phyloP scores from a whole-genome alignment of 2,113 vertebrate genomes.

The Chionomys nivalis region DNA sequence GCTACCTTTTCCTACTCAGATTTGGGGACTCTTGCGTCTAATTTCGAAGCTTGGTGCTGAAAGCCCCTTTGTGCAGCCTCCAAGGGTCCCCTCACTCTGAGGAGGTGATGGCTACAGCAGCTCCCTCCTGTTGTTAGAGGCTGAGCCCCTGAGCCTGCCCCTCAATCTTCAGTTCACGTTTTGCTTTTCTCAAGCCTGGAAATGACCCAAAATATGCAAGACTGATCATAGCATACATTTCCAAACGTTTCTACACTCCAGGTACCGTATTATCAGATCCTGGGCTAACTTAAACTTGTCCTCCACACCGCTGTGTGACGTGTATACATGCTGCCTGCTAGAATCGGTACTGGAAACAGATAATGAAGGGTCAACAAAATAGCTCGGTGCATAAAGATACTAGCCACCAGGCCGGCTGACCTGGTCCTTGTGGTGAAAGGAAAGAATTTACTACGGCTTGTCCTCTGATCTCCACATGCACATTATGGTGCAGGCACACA shows the following conservation, averaged over 20 bases:
- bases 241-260: not conserved
- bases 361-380: not conserved
- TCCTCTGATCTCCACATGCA: not conserved
- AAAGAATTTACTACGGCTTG: not conserved
- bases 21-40: slow-evolving; percentile 34
- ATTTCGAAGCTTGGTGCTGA: not conserved
- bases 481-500: rapidly evolving
- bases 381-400: too few relatives aligned
- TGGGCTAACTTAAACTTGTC: slow-evolving; percentile 4
- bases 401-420: not conserved
- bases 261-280: not conserved
- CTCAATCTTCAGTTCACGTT: not conserved
- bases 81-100: not conserved
- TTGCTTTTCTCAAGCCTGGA: not conserved
- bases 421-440: not conserved
- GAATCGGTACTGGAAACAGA: not conserved
- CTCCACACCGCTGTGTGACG: slow-evolving; percentile 12
- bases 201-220: not conserved
- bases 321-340: not conserved
- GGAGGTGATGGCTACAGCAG: not conserved
- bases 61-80: not conserved
- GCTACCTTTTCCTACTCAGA: slow-evolving; percentile 36
- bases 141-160: not conserved
- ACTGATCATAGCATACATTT: not conserved
- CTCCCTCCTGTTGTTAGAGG: not conserved